Evolutionary conservation across 2,888 invertebrate genomes (phyloP).

Genomic region (Trichacis sp.): DNA sequence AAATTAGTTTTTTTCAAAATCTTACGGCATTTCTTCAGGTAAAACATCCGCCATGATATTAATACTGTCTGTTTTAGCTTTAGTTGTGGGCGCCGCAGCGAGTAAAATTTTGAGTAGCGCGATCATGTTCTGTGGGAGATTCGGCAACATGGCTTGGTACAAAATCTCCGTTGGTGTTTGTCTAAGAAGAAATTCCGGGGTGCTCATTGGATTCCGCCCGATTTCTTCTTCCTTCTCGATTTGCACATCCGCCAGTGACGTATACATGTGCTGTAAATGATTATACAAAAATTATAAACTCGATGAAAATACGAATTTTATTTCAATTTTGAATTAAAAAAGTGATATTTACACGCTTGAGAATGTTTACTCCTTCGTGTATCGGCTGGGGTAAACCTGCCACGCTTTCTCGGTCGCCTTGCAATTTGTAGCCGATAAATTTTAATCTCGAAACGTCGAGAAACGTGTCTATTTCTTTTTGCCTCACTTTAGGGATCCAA

Average conservation of each 20-base stretch:
- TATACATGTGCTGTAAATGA: slow-evolving; percentile 95
- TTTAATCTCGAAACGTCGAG: slow-evolving; percentile 91
- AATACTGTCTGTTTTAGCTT: slow-evolving; percentile 96
- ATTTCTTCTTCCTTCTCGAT: slow-evolving; percentile 92
- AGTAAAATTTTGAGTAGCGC: slow-evolving; percentile 95
- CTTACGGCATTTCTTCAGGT: slow-evolving; percentile 96
- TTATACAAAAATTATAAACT: too few relatives aligned
- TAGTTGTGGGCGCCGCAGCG: slow-evolving; percentile 99
- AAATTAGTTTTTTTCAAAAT: neutral
- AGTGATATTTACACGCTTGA: slow-evolving; percentile 75
- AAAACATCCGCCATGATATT: slow-evolving; percentile 98
- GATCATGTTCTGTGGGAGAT: slow-evolving; percentile 97
- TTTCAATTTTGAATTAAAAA: too few relatives aligned
- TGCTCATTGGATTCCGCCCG: slow-evolving; percentile 89
- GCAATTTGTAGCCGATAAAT: slow-evolving; percentile 95
- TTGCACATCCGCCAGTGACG: slow-evolving; percentile 92
- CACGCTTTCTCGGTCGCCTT: slow-evolving; percentile 86
- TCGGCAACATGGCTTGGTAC: slow-evolving; percentile 94
- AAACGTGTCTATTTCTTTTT: slow-evolving; percentile 93
- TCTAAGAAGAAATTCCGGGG: slow-evolving; percentile 82
- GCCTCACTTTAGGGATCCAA: slow-evolving; percentile 96
- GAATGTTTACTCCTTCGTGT: slow-evolving; percentile 92
- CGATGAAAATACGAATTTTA: too few relatives aligned
- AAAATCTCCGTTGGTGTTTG: slow-evolving; percentile 89
- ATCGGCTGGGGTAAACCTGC: slow-evolving; percentile 97